These are phyloP conservation scores for Dromaius novaehollandiae DNA, from an alignment of 2,113 vertebrate species.

Conservation along the genomic window DNA sequence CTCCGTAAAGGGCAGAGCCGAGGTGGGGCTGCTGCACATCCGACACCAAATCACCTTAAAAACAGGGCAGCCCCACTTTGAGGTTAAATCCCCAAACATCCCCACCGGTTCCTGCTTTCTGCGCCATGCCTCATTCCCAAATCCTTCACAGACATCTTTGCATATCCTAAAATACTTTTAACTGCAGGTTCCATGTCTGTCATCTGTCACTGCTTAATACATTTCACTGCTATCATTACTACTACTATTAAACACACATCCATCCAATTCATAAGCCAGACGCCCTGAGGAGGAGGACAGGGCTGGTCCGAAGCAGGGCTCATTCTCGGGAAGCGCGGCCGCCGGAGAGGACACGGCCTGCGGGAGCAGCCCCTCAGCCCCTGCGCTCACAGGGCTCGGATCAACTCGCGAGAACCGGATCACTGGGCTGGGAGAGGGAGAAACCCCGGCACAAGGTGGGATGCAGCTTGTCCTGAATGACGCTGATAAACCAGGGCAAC, in stretches of 20 bases:
- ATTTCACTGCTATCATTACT: background rate
- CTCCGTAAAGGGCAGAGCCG: background rate
- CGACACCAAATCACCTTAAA: background rate
- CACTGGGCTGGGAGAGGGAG: fast-evolving
- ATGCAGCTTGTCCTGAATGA: fast-evolving
- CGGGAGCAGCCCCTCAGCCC: background rate
- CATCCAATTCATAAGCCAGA: background rate
- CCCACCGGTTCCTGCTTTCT: background rate
- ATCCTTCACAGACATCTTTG: background rate
- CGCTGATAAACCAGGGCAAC: background rate
- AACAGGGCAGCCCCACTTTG: background rate
- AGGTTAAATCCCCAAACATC: background rate
- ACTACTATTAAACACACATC: background rate
- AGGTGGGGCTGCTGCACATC: background rate
- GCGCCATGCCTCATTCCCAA: background rate
- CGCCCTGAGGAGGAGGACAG: fast-evolving
- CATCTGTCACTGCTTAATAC: background rate
- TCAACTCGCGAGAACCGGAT: background rate
- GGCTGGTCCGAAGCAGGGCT: background rate
- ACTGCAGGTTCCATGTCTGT: background rate
- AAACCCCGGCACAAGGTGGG: fast-evolving
- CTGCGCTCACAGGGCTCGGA: fast-evolving
- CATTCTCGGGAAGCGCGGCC: background rate
- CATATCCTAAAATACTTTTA: constrained; percentile 5
- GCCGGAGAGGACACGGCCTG: fast-evolving